Evolutionary conservation across 64 coral and sea anemone genomes (phyloP), one percentile per base, ranked within the genome.

Genomic region (Anthopleura sola): DNA sequence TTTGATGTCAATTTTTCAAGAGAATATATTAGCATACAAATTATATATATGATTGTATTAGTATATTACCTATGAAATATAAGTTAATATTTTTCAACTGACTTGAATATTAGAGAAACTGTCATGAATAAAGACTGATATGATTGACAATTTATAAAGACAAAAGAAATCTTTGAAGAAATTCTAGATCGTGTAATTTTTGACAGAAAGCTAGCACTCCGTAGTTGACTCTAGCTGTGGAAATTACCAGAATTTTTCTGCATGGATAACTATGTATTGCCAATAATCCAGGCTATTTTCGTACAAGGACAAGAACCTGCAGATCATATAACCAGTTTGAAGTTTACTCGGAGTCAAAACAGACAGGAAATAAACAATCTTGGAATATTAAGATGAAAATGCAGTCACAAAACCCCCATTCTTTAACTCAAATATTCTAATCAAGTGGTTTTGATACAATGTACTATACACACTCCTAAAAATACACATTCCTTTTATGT

Each of bases 241-340:
- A 71, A 71, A 71, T 34, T 71, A 71, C 66, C 66, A 71, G 66
- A 71, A 71, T 0, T 6, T 71, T 15, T 34, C n/a, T 71, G 66
- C 66, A 71, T 71, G 66, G 14, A 33, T 71, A 71, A 34, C 66
- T 34, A 1, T 71, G 28, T 31, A 34, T 71, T 32, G 66, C 12
- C 66, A 15, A 71, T 14, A 71, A 71, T 71, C 66, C 66, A 71
- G 10, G 66, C 31, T 71, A 71, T 71, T 71, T 71, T 17, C 34
- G 29, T 15, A 71, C 3, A 17, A 71, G 28, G 29, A 34, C 66
- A 71, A 34, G 29, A 33, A 34, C 29, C 3, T 71, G 31, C 66
- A 31, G 26, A 71, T 71, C 66, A 71, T 32, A 71, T 71, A 71
- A 71, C 66, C 31, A 69, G 66, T 69, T 32, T 71, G 28, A 71